Evolutionary conservation across 1,140 invertebrate genomes (phyloP).

Genomic region (Brachionus manjavacas): DNA sequence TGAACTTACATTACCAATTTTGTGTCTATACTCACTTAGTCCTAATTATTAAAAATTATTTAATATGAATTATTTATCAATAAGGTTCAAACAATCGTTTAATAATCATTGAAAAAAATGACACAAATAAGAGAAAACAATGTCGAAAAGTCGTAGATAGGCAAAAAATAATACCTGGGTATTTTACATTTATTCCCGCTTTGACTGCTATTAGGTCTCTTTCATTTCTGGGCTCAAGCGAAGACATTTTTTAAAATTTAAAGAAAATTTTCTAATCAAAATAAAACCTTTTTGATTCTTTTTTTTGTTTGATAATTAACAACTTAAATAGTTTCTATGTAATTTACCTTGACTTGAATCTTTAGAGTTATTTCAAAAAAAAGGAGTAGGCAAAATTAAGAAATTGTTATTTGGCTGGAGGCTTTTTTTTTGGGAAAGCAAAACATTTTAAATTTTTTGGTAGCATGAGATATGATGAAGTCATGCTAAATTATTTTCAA

Average conservation of each 20-base stretch:
- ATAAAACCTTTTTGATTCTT: background rate
- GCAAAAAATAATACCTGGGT: slow-evolving; percentile 15
- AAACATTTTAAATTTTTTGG: background rate
- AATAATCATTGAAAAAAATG: background rate
- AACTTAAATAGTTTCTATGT: slow-evolving; percentile 24
- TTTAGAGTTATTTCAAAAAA: background rate
- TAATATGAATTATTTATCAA: background rate
- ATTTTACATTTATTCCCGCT: slow-evolving; percentile 13
- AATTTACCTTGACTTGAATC: slow-evolving; percentile 24
- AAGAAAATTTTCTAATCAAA: background rate
- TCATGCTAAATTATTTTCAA: background rate
- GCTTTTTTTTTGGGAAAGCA: background rate
- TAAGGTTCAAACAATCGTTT: background rate
- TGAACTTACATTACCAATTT: background rate
- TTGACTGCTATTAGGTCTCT: background rate
- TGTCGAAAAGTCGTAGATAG: background rate
- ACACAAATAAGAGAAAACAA: background rate
- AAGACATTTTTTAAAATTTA: slow-evolving; percentile 1
- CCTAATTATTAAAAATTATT: slow-evolving; percentile 14
- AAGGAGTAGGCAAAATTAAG: background rate
- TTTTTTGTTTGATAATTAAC: background rate
- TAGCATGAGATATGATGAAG: background rate
- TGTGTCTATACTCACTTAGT: slow-evolving; percentile 20
- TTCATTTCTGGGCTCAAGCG: background rate
- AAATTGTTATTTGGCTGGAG: background rate